Base-by-base conservation (phyloP, 92 coral and sea anemone genomes). In the Isaurus tuberculatus region DNA sequence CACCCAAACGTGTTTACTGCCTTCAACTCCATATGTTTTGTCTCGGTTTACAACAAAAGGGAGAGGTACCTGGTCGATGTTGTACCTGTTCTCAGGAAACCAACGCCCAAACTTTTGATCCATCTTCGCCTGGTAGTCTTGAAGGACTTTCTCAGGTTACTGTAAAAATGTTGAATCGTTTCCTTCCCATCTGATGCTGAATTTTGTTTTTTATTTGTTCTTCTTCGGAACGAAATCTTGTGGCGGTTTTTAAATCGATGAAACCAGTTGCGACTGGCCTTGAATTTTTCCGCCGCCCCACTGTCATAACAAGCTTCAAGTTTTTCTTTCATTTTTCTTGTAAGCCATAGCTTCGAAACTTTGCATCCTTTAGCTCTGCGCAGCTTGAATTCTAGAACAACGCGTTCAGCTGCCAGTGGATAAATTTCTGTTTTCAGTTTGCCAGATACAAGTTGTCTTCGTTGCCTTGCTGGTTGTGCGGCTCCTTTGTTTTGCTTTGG, bases 191-290 rank as follows among this genome's bases (percentile, higher is more conserved):
- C 89, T 60, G 88, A 75, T 17, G 94, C 94, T 8, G 65, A 40
- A 20, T 79, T 15, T 60, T 84, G 86, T 44, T 91, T 91, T 74
- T 88, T 91, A 67, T 91, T 91, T 58, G 82, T 34, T 60, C 88
- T 78, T 28, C 88, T 40, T 84, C 86, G 80, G 44, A 88, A 66
- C 63, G 69, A 61, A 30, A 89, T 84, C 48, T 55, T 30, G 40
- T 91, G 88, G 23, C 91, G 13, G 31, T 60, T 81, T 27, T 91
- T 88, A 46, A 91, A 88, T 32, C 91, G 72, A 40, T 84, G 89
- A 23, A 91, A 91, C 91, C 91, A 90, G 63, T 89, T 57, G 72
- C 65, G 64, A 42, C 61, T 30, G 79, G 73, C 73, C 73, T 69
- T 69, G 73, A 69, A 69, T 69, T 69, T 69, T 69, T 69, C 73